Base-by-base conservation (phyloP, 2,797 vertebrate species). In the Tarsius wallacei region DNA sequence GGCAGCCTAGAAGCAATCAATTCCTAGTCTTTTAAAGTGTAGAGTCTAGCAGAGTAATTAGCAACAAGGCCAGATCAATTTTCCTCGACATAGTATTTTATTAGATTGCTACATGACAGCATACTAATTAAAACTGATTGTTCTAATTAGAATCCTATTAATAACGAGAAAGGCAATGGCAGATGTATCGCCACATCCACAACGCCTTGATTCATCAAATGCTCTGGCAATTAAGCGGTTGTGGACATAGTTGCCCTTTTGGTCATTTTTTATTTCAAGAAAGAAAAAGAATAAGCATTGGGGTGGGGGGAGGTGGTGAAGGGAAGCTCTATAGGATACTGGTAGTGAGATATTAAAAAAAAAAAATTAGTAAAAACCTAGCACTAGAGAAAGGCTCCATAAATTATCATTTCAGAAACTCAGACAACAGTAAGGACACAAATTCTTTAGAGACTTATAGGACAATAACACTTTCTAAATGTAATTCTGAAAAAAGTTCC, bases 81-180 rank as follows among this genome's bases (percentile, higher is more conserved):
- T 98, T 98, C 97, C 91, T 97, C 95, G 81, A 97, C 96, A 91
- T 92, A 95, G 97, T 96, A 93, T 98, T 99, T 98, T 98, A 98
- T 98, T 98, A 98, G 97, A 98, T 98, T 98, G 98, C 98, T 98
- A 98, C 98, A 98, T 97, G 97, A 96, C 98, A 98, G 97, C 85
- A 90, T 96, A 94, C 97, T 99, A 99, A 99, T 99, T 99, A 99
- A 98, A 99, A 99, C 97, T 94, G 98, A 99, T 98, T 91, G 64
- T 97, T 94, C 98, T 98, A 99, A 99, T 99, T 98, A 99, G 96
- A 98, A 97, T 96, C 95, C 92, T 98, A 98, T 99, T 98, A 97
- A 98, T 98, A 99, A 98, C 96, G 93, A 88, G 91, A 94, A 91
- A 98, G 96, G 77, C 80, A 97, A 81, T 91, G 92, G 93, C 88